Evolutionary conservation across 2,888 invertebrate species (phyloP), one percentile per base, ranked within the genome.

Genomic region (Parnassius smintheus): DNA sequence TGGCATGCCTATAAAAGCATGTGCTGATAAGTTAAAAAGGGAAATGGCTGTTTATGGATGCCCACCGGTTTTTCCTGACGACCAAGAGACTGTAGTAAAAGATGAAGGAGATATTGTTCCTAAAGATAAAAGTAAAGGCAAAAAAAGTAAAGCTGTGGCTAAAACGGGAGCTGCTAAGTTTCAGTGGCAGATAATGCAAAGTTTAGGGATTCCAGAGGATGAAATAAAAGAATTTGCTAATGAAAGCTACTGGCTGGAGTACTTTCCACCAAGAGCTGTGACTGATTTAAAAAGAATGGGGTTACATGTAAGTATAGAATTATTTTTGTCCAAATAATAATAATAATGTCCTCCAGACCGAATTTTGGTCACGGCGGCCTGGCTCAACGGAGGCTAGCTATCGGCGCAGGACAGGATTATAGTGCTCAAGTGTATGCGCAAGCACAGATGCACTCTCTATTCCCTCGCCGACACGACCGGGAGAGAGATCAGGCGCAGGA

Each of bases 1-100:
- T 25, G 99, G 99, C 54, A 99, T 99, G 99, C 99, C 99, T 0
- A 99, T 99, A 66, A 99, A 99, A 88, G 99, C 99, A 0, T 99
- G 99, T 92, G 97, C 99, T 12, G 99, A 99, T 85, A 99, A 99
- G 83, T 86, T 99, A 52, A 97, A 97, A 77, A 92, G 98, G 65
- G 99, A 99, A 91, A 96, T 99, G 88, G 95, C 96, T 79, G 86
- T 94, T 9, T 99, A 93, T 92, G 99, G 99, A 0, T 97, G 92
- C 84, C 99, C 99, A 22, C 99, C 99, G 2, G 81, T 93, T 25
- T 99, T 99, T 85, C 98, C 98, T 1, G 92, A 92, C 45, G 92
- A 92, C 52, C 93, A 93, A 50, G 83, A 82, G 25, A 82, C 82
- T 10, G 81, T 87, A 25, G 84, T 89, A 42, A 90, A 92, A 65